These are phyloP conservation scores for Kryphioiulus occultus DNA, from an alignment of 2,888 invertebrate species.

Conservation along the genomic window DNA sequence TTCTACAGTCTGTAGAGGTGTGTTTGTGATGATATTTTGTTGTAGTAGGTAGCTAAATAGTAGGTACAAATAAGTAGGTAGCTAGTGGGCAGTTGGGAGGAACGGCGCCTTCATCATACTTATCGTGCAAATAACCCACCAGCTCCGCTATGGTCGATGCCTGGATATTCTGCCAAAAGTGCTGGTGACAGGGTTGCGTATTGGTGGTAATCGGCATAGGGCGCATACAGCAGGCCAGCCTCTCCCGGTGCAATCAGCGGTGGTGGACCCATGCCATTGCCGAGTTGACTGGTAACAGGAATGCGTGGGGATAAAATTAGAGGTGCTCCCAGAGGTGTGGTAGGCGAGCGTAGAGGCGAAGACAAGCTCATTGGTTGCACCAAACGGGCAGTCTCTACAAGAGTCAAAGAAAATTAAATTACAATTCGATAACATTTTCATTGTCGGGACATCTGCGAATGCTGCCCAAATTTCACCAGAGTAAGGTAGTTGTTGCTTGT, in stretches of 20 bases:
- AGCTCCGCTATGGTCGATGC: constrained; percentile 76
- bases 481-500: neutral
- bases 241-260: constrained; percentile 71
- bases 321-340: constrained; percentile 87
- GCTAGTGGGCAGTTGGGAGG: constrained; percentile 43
- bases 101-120: constrained; percentile 59
- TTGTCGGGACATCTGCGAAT: neutral
- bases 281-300: constrained; percentile 76
- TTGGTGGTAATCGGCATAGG: constrained; percentile 83
- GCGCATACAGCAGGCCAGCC: constrained; percentile 86
- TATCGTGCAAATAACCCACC: constrained; percentile 93
- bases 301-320: constrained; percentile 90
- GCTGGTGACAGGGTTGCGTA: constrained; percentile 85
- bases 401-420: neutral
- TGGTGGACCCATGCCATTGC: constrained; percentile 68
- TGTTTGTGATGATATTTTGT: constrained; percentile 35
- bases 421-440: neutral
- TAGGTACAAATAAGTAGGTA: constrained; percentile 39
- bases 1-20: constrained; percentile 35
- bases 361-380: constrained; percentile 53
- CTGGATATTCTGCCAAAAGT: constrained; percentile 69
- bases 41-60: constrained; percentile 42
- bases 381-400: constrained; percentile 56
- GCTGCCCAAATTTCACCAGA: neutral
- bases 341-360: constrained; percentile 68